phyloP scores from a whole-genome alignment of 2,888 invertebrate genomes.

The Taenaris catops region DNA sequence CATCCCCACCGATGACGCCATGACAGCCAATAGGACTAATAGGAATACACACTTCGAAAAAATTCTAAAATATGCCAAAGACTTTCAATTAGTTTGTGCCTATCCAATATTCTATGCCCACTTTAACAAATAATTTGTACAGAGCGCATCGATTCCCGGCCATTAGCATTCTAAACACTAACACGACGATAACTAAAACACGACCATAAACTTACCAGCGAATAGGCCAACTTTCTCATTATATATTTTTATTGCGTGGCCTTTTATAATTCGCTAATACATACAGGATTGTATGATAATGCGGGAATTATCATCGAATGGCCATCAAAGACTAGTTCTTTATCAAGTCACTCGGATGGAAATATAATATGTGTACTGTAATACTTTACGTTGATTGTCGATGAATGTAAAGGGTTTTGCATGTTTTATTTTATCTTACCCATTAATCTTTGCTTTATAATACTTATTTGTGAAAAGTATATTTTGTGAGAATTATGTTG shows the following conservation, averaged over 20 bases:
- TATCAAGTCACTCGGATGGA: constrained; percentile 13
- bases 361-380: constrained; percentile 10
- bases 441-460: constrained; percentile 3
- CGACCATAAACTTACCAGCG: constrained; percentile 41
- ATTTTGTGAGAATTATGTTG: no score
- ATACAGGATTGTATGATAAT: constrained; percentile 24
- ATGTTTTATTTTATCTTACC: constrained; percentile 4
- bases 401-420: constrained; percentile 4
- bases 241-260: constrained; percentile 37
- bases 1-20: no score
- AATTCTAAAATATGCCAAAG: no score
- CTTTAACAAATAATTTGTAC: constrained; percentile 32
- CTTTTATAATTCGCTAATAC: constrained; percentile 24
- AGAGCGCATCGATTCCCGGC: constrained; percentile 48
- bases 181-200: constrained; percentile 50
- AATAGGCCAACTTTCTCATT: constrained; percentile 41
- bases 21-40: no score
- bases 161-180: constrained; percentile 62
- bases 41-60: no score
- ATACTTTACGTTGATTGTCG: constrained; percentile 10
- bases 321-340: constrained; percentile 18
- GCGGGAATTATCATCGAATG: constrained; percentile 23
- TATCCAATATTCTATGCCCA: no score
- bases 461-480: no score
- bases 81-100: no score